Evolutionary conservation across 1,140 invertebrate species (phyloP).

Genomic region (Zophobas atratus): DNA sequence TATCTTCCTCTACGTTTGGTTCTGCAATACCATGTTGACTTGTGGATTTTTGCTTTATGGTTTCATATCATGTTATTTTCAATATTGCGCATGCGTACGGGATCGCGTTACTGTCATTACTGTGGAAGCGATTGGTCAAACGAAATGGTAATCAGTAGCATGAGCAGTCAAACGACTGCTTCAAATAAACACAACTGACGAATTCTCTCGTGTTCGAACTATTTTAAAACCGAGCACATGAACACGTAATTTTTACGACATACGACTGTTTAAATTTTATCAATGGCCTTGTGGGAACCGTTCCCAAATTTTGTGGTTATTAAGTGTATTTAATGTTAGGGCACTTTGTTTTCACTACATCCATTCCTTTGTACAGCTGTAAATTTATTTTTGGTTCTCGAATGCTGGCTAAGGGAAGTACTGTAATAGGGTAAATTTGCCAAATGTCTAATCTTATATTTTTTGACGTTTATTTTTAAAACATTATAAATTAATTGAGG

Average conservation of each 20-base stretch:
- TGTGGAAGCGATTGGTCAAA: slow-evolving; percentile 26
- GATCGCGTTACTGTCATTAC: slow-evolving; percentile 27
- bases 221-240: slow-evolving; percentile 55
- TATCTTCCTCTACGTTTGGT: too few relatives aligned
- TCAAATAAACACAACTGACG: slow-evolving; percentile 3
- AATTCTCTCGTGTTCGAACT: slow-evolving; percentile 50
- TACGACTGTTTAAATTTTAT: slow-evolving; percentile 53
- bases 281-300: slow-evolving; percentile 50
- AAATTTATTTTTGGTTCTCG: too few relatives aligned
- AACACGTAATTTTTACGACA: slow-evolving; percentile 57
- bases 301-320: too few relatives aligned
- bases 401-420: too few relatives aligned
- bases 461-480: too few relatives aligned
- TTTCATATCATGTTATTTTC: slow-evolving; percentile 58
- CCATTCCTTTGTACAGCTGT: too few relatives aligned
- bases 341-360: too few relatives aligned
- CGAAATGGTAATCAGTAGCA: slow-evolving; percentile 33
- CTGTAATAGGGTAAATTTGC: too few relatives aligned
- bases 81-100: slow-evolving; percentile 54
- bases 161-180: slow-evolving; percentile 9
- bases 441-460: too few relatives aligned
- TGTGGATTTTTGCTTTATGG: slow-evolving; percentile 2
- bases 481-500: too few relatives aligned
- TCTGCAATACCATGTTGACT: too few relatives aligned
- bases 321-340: too few relatives aligned